Evolutionary conservation across 1,140 invertebrate genomes (phyloP), one percentile per base, ranked within the genome.

Genomic region (Wasmannia auropunctata): DNA sequence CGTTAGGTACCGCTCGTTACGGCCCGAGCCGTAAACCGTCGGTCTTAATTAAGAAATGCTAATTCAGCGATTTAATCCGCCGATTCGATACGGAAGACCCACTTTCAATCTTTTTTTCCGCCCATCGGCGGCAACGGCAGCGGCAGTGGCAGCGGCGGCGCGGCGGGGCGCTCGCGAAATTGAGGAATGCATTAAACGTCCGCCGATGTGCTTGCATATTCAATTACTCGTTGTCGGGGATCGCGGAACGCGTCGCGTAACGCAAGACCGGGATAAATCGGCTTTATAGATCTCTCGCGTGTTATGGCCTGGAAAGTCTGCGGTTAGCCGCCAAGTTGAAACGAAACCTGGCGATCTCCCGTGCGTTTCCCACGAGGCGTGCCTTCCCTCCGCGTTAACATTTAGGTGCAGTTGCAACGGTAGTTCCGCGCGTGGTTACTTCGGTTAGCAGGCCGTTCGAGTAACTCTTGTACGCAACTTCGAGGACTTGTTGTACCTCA

Each of bases 1-100:
- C 60, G 86, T 87, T 87, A 84, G 80, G 37, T 37, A 28, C 46
- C 58, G 86, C 86, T 87, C 80, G 62, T 87, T 85, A 87, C 43
- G 49, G 14, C 67, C n/a, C 80, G 46, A 49, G 40, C 62, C 86
- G 70, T 87, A 87, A 87, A 87, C 69, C 79, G 60, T 60, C 86
- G 69, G 58, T 87, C 86, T 87, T 87, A 87, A 87, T 87, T 87
- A 87, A 87, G 86, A 87, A 76, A 87, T 87, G 80, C 70, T 87
- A 87, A 87, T 87, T 87, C 67, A 40, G 80, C 31, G 86, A 87
- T 81, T 87, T 85, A 87, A 87, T 87, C 80, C 49, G 80, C 16
- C 49, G 34, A 87, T 87, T 85, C 86, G 86, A 67, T 72, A 51
- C 40, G 86, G 62, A 87, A 87, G 80, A 85, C 62, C 80, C 81